Evolutionary conservation across 2,797 vertebrate species (phyloP).

Genomic region (Pangasius mekongensis): DNA sequence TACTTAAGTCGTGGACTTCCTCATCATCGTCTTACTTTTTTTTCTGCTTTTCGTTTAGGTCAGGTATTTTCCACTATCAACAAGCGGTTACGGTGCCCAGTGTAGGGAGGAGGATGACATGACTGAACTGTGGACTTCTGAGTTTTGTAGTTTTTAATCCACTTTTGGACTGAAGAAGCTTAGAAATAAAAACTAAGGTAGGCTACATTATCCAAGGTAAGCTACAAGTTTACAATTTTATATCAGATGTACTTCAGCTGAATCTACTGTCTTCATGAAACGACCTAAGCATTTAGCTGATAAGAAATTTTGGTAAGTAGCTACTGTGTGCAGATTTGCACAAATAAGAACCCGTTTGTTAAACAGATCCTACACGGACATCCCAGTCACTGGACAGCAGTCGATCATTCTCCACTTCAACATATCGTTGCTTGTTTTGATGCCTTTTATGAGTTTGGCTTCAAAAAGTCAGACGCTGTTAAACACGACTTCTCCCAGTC

Average conservation of each 20-base stretch:
- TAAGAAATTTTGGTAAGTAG: neutral
- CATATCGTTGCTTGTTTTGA: slow-evolving; percentile 38
- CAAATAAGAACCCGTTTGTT: neutral
- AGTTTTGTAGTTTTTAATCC: neutral
- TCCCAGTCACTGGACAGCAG: slow-evolving; percentile 25
- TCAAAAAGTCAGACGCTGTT: slow-evolving; percentile 54
- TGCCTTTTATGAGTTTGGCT: slow-evolving; percentile 54
- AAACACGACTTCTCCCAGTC: slow-evolving; percentile 56
- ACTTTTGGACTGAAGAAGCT: neutral
- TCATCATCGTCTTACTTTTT: neutral
- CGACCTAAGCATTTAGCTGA: neutral
- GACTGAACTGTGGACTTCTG: neutral
- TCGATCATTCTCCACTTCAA: slow-evolving; percentile 42
- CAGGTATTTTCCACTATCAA: neutral
- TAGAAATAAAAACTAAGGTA: neutral
- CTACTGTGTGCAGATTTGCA: neutral
- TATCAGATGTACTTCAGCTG: neutral
- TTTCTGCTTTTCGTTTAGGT: neutral
- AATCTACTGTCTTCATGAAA: neutral
- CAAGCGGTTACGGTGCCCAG: neutral
- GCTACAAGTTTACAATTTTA: neutral
- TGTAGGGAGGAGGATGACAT: neutral
- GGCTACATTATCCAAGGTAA: neutral
- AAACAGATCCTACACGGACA: slow-evolving; percentile 25
- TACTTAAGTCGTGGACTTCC: neutral